Percentiles rank a stretch among this genome's conserved stretches.
Evolutionary conservation across 2,113 vertebrate species (phyloP).

Genomic region (Eulemur rufifrons): DNA sequence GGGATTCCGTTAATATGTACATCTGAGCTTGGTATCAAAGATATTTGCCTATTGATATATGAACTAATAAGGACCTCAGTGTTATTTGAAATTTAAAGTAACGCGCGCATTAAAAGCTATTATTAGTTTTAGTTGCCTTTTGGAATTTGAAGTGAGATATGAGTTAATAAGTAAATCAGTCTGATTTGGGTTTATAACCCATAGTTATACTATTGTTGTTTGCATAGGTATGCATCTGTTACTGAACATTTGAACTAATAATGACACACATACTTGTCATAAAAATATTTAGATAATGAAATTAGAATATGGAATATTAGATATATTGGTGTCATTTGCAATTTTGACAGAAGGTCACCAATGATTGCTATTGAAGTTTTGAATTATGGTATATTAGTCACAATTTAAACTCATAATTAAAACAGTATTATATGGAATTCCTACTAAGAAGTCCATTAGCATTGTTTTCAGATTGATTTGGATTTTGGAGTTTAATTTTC

Average conservation of each 20-base stretch:
- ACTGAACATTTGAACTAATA: not conserved
- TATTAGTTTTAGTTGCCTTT: not conserved
- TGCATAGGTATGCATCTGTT: rapidly evolving
- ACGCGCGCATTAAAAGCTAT: rapidly evolving
- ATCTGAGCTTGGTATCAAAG: no score
- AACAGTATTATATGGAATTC: not conserved
- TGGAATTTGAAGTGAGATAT: not conserved
- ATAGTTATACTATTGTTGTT: not conserved
- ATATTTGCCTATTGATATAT: rapidly evolving
- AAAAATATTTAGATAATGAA: not conserved
- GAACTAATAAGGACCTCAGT: rapidly evolving
- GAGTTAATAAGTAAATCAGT: not conserved
- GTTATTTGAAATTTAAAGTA: not conserved
- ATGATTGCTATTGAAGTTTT: not conserved
- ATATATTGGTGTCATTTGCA: no score
- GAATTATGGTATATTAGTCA: not conserved
- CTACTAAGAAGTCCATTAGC: not conserved
- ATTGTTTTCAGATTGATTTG: not conserved
- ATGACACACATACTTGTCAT: rapidly evolving
- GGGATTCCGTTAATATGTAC: not conserved
- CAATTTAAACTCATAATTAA: not conserved
- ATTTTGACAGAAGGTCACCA: not conserved
- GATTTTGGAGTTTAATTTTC: not conserved
- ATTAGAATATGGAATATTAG: not conserved
- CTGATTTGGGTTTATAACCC: not conserved